Evolutionary conservation across 2,888 invertebrate species (phyloP).

Genomic region (Dynastes grantii): DNA sequence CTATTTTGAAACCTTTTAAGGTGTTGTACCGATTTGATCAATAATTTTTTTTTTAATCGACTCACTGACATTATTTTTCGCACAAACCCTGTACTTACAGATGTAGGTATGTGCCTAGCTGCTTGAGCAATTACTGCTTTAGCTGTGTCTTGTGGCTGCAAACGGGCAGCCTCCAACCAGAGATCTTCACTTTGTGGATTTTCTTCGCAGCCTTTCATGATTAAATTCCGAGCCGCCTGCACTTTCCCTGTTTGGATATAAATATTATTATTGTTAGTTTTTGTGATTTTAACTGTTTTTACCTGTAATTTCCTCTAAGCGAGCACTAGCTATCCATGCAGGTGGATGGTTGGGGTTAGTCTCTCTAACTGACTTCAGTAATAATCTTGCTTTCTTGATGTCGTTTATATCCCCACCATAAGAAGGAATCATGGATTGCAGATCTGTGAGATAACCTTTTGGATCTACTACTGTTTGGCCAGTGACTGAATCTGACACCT

Average conservation of each 20-base stretch:
- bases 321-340: conserved; percentile 99
- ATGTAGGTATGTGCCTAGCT: conserved; percentile 94
- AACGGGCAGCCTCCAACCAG: conserved; percentile 97
- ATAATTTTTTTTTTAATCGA: no score
- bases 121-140: conserved; percentile 98
- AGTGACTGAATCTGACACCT: conserved; percentile 96
- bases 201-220: conserved; percentile 98
- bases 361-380: conserved; percentile 96
- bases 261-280: conserved; percentile 20
- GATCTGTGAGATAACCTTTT: conserved; percentile 98
- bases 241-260: conserved; percentile 76
- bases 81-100: conserved; percentile 71
- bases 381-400: conserved; percentile 95
- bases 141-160: conserved; percentile 95
- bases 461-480: conserved; percentile 99
- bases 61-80: no score
- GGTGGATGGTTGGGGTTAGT: conserved; percentile 99
- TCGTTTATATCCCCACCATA: conserved; percentile 99
- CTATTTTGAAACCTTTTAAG: no score
- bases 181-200: conserved; percentile 98
- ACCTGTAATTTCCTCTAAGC: conserved; percentile 88
- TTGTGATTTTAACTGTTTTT: conserved; percentile 8
- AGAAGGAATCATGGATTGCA: conserved; percentile 99
- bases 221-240: conserved; percentile 96
- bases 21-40: no score